These are phyloP conservation scores for Orientallactaga sibirica DNA, from an alignment of 2,797 vertebrate genomes.

Conservation along the genomic window DNA sequence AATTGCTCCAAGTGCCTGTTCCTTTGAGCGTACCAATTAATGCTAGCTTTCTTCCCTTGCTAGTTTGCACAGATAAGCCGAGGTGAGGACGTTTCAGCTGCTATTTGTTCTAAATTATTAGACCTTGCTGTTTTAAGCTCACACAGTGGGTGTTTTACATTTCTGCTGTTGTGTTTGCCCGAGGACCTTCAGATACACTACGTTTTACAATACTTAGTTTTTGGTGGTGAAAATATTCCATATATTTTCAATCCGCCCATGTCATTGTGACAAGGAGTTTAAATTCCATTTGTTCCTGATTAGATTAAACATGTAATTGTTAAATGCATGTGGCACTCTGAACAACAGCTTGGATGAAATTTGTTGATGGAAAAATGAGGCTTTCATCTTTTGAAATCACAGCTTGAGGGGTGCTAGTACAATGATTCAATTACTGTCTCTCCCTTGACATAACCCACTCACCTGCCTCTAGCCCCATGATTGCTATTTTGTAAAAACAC, in stretches of 20 bases:
- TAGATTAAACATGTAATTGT: conserved; percentile 75
- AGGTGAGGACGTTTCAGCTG: not conserved
- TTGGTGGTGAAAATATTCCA: conserved; percentile 42
- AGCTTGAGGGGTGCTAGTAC: conserved; percentile 5
- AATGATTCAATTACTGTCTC: conserved; percentile 64
- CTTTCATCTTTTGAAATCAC: conserved; percentile 76
- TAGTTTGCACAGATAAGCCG: conserved; percentile 44
- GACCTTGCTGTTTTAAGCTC: conserved; percentile 13
- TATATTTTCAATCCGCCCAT: conserved; percentile 22
- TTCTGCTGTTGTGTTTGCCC: not conserved
- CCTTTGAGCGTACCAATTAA: conserved; percentile 71
- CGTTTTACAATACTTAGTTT: not conserved
- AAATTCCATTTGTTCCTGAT: conserved; percentile 64
- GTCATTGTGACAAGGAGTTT: conserved; percentile 61
- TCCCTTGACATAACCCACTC: conserved; percentile 33
- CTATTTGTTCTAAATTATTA: conserved; percentile 60
- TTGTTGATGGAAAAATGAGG: conserved; percentile 70
- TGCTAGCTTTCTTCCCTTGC: conserved; percentile 49
- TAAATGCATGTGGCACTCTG: conserved; percentile 57
- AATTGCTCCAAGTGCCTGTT: conserved; percentile 81
- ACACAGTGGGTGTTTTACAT: conserved; percentile 45
- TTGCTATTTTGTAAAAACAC: conserved; percentile 22
- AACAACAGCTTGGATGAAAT: conserved; percentile 66
- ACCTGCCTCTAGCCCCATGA: conserved; percentile 38
- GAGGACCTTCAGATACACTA: not conserved